These are phyloP conservation scores for Pasiphila rectangulata DNA, from an alignment of 2,888 invertebrate species.

Conservation along the genomic window DNA sequence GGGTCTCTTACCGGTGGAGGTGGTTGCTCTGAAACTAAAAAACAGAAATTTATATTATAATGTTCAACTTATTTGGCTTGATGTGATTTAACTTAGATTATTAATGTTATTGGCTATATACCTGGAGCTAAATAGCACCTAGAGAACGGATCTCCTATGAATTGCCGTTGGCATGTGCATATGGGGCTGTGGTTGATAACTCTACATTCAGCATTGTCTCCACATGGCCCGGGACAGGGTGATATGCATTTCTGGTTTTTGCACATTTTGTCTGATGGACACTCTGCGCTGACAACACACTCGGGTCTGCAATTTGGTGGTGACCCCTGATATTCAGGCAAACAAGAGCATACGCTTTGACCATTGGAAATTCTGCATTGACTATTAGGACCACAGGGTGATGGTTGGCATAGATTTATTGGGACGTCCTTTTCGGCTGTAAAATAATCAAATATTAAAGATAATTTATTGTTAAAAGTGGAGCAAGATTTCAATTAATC, in stretches of 20 bases:
- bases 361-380: constrained; percentile 80
- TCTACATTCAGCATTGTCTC: constrained; percentile 84
- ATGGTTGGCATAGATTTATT: constrained; percentile 78
- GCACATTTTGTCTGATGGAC: constrained; percentile 83
- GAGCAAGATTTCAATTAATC: too few species aligned
- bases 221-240: constrained; percentile 87
- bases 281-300: constrained; percentile 86
- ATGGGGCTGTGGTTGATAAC: constrained; percentile 87
- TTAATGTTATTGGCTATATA: constrained; percentile 36
- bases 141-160: constrained; percentile 84
- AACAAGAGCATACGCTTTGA: constrained; percentile 86
- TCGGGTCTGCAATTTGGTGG: constrained; percentile 88
- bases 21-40: constrained; percentile 54
- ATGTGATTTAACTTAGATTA: too few species aligned
- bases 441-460: too few species aligned
- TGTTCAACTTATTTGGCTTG: too few species aligned
- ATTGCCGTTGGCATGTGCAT: constrained; percentile 83
- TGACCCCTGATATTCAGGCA: constrained; percentile 83
- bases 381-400: constrained; percentile 84
- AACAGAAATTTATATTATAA: too few species aligned
- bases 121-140: constrained; percentile 80
- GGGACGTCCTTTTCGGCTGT: constrained; percentile 57
- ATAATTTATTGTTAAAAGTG: too few species aligned
- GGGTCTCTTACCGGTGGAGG: constrained; percentile 72
- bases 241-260: constrained; percentile 85